Evolutionary conservation across 1,140 invertebrate species (phyloP).

Genomic region (Acromyrmex heyeri): DNA sequence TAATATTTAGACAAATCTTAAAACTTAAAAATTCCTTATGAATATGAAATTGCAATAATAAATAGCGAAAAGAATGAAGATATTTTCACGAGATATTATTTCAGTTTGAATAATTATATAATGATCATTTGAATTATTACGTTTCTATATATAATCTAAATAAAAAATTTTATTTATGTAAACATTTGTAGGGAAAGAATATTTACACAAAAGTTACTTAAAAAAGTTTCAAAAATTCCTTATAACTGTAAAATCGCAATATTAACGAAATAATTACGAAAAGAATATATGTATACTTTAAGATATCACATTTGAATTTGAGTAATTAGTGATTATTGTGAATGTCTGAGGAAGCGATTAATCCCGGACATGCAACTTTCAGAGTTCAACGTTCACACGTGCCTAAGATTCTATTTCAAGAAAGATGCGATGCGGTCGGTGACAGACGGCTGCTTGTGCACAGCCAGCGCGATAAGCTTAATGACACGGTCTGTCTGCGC

Average conservation of each 20-base stretch:
- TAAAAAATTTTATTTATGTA: not conserved
- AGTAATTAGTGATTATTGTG: not conserved
- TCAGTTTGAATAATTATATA: not conserved
- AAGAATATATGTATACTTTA: not conserved
- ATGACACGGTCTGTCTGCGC: constrained; percentile 58
- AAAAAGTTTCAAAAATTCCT: not conserved
- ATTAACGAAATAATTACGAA: no score
- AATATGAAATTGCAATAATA: not conserved
- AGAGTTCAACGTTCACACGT: constrained; percentile 42
- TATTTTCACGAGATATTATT: not conserved
- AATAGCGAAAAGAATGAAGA: not conserved
- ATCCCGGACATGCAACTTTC: not conserved
- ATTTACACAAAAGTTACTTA: not conserved
- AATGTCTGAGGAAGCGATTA: not conserved
- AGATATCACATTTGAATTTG: not conserved
- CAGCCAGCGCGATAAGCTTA: constrained; percentile 57
- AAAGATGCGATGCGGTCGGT: constrained; percentile 37
- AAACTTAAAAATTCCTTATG: not conserved
- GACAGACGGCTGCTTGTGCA: constrained; percentile 31
- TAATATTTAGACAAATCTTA: not conserved
- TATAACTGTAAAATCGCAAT: not conserved
- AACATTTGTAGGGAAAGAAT: not conserved
- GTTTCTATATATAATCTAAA: not conserved
- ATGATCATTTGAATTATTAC: not conserved
- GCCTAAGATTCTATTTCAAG: constrained; percentile 55